Evolutionary conservation across 2,113 vertebrate species (phyloP), one percentile per base, ranked within the genome.

Genomic region (Austrofundulus limnaeus): DNA sequence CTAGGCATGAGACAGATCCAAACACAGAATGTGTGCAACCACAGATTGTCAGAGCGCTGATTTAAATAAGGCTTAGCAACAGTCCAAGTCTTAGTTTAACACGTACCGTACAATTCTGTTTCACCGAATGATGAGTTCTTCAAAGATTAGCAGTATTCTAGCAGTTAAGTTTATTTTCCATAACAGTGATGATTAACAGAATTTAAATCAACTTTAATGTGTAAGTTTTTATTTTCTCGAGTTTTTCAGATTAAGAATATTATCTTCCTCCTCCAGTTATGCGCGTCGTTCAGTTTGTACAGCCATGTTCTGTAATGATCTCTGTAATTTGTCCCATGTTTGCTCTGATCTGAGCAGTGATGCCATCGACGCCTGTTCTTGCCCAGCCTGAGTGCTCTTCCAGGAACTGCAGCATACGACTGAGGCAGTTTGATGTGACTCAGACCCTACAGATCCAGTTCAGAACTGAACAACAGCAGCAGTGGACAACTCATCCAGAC

Each of bases 361-460:
- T 50, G 54, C 90, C 90, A 1, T 3, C 39, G 0, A 11, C 82
- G 28, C 89, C 89, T 14, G 25, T 39, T 17, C 67, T 89, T 2
- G 15, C 15, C 12, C 19, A 11, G n/a, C 31, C 66, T 0, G 1
- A 49, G 17, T 91, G 89, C 75, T 77, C 51, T 4, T 88, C 90
- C 25, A 51, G 75, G 31, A 19, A 19, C 11, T 91, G 90, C 61
- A 0, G 23, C 24, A 11, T 90, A 43, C 23, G 16, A 37, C 68
- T 82, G 42, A 20, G 46, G 6, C 50, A 61, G 13, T 13, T 47
- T 13, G 57, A 62, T 38, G 41, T 0, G 43, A 63, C 58, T 43
- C 49, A 54, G 3, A 53, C 80, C 25, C 59, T 90, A 45, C 76
- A 91, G 72, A 66, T 92, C 52, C 75, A 88, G 10, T 82, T 88